These are phyloP conservation scores for Podarcis siculus DNA, from an alignment of 2,797 vertebrate species.

Conservation along the genomic window DNA sequence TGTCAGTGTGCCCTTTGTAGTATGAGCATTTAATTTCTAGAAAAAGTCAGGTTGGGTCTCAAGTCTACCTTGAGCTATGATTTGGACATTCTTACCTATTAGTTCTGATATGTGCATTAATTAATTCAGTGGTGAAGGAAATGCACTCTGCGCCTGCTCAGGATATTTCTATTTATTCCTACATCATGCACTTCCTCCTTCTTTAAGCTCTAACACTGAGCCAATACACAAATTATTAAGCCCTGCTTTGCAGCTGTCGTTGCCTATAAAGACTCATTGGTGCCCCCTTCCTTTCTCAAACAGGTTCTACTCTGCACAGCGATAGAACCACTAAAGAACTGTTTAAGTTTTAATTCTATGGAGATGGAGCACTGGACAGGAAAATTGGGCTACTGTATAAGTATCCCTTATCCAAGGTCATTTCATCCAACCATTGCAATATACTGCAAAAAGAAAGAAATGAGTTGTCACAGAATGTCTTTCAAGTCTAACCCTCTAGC, in stretches of 20 bases:
- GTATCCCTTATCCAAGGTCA: background rate
- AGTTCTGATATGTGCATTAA: background rate
- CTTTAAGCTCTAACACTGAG: background rate
- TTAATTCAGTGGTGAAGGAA: background rate
- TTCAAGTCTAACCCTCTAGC: no score
- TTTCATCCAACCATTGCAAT: background rate
- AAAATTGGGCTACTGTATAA: background rate
- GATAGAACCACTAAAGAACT: background rate
- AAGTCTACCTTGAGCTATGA: background rate
- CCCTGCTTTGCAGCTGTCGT: background rate
- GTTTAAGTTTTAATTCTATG: background rate
- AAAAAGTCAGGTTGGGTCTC: no score
- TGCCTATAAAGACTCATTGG: accelerated
- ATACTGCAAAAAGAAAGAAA: background rate
- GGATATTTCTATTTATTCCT: background rate
- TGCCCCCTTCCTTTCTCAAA: background rate
- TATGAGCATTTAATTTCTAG: background rate
- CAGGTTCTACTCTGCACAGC: background rate
- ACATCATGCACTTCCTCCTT: slow-evolving; percentile 7
- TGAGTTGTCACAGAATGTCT: no score
- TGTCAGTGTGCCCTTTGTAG: background rate
- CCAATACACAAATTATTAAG: background rate
- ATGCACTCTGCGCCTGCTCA: background rate
- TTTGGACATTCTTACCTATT: background rate
- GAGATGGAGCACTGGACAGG: no score